Percentiles rank a stretch among this genome's conserved stretches.
Evolutionary conservation across 2,888 invertebrate genomes (phyloP).

Genomic region (Sinhomidia bicolor): DNA sequence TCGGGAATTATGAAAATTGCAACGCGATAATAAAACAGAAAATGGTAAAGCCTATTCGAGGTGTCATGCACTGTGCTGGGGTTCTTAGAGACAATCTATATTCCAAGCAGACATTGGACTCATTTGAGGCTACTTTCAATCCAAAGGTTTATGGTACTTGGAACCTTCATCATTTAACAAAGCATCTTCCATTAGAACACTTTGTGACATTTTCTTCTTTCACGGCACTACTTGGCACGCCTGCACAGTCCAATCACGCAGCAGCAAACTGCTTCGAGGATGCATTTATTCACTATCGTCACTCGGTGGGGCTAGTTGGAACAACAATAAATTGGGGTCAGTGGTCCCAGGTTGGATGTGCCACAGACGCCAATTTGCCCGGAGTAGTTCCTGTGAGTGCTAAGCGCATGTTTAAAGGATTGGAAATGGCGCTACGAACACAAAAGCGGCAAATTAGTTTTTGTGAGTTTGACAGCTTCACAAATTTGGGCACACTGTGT

Average conservation of each 20-base stretch:
- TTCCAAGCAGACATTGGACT: slow-evolving; percentile 52
- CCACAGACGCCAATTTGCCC: background rate
- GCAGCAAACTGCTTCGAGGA: slow-evolving; percentile 53
- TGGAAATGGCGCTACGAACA: slow-evolving; percentile 45
- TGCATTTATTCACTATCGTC: slow-evolving; percentile 47
- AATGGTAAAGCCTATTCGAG: slow-evolving; percentile 40
- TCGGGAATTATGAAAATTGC: slow-evolving; percentile 49
- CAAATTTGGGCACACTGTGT: too few relatives aligned
- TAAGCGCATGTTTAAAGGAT: slow-evolving; percentile 9
- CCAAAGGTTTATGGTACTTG: slow-evolving; percentile 67
- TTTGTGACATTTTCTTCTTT: slow-evolving; percentile 58
- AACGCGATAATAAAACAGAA: background rate
- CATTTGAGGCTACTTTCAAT: slow-evolving; percentile 42
- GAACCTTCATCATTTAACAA: slow-evolving; percentile 65
- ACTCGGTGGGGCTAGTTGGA: slow-evolving; percentile 51
- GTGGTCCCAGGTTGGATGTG: slow-evolving; percentile 40
- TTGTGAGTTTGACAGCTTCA: background rate
- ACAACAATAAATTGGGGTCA: slow-evolving; percentile 68
- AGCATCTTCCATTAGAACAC: slow-evolving; percentile 53
- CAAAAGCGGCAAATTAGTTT: slow-evolving; percentile 30
- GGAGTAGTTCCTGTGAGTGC: background rate
- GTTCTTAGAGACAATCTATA: slow-evolving; percentile 34
- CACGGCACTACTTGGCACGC: background rate
- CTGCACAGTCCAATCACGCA: slow-evolving; percentile 32
- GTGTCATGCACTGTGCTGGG: slow-evolving; percentile 70